phyloP scores from a whole-genome alignment of 2,113 vertebrate species.

The Trogon melanurus region DNA sequence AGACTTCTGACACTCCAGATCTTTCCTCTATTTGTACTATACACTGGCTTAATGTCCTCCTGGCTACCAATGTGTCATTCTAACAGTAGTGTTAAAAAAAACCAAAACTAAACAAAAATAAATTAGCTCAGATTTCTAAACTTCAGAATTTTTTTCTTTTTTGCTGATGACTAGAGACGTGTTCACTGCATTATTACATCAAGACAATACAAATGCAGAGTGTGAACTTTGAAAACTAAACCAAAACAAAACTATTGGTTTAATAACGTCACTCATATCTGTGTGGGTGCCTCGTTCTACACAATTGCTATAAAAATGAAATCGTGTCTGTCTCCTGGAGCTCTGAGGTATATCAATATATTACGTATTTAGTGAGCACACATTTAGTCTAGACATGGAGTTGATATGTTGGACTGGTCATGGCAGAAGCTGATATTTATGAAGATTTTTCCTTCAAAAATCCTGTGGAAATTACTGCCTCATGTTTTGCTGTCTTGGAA shows the following conservation, averaged over 20 bases:
- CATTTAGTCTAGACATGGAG: not conserved
- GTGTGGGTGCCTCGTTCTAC: rapidly evolving
- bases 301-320: not conserved
- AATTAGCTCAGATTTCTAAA: not conserved
- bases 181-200: not conserved
- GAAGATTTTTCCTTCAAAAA: not conserved
- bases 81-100: not conserved
- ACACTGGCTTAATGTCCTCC: not conserved
- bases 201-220: not conserved
- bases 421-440: not conserved
- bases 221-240: not conserved
- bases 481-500: not conserved
- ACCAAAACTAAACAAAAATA: not conserved
- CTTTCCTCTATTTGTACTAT: not conserved
- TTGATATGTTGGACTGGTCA: not conserved
- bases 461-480: not conserved
- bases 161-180: not conserved
- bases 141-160: not conserved
- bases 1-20: not conserved
- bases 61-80: not conserved
- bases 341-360: not conserved
- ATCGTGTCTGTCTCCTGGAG: not conserved
- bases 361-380: not conserved
- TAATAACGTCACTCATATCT: not conserved
- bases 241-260: not conserved